Evolutionary conservation across 2,888 invertebrate species (phyloP).

Genomic region (Disparrhopalites patrizii): DNA sequence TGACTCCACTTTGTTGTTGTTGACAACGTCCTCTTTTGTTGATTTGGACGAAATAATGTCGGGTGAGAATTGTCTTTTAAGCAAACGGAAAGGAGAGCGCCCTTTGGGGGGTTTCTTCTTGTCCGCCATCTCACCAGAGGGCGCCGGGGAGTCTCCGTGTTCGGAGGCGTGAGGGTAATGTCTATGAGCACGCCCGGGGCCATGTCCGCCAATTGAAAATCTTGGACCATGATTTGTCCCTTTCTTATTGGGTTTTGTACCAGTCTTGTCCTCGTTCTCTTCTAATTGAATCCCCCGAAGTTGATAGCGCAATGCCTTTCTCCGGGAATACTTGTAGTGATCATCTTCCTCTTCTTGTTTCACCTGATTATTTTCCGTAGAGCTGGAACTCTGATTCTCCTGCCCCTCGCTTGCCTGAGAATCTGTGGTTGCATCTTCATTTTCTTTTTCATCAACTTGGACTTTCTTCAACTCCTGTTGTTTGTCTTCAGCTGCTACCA

Average conservation of each 20-base stretch:
- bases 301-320: conserved; percentile 13
- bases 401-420: neutral
- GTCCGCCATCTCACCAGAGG: neutral
- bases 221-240: conserved; percentile 1
- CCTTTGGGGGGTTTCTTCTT: neutral
- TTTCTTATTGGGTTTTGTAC: neutral
- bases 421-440: neutral
- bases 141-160: neutral
- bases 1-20: neutral
- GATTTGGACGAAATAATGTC: neutral
- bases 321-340: neutral
- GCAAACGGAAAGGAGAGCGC: neutral
- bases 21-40: neutral
- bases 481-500: too few relatives aligned
- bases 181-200: conserved; percentile 3
- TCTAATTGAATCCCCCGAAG: neutral
- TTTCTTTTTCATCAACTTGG: neutral
- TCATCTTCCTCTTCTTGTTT: conserved; percentile 2
- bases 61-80: neutral
- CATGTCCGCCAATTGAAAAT: conserved; percentile 12
- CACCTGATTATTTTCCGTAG: neutral
- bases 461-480: too few relatives aligned
- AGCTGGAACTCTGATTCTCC: neutral
- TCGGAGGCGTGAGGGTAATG: neutral
- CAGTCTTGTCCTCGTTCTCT: neutral